Percentiles rank a stretch among this genome's conserved stretches.
Evolutionary conservation across 2,888 invertebrate species (phyloP).

Genomic region (Pammene fasciana): DNA sequence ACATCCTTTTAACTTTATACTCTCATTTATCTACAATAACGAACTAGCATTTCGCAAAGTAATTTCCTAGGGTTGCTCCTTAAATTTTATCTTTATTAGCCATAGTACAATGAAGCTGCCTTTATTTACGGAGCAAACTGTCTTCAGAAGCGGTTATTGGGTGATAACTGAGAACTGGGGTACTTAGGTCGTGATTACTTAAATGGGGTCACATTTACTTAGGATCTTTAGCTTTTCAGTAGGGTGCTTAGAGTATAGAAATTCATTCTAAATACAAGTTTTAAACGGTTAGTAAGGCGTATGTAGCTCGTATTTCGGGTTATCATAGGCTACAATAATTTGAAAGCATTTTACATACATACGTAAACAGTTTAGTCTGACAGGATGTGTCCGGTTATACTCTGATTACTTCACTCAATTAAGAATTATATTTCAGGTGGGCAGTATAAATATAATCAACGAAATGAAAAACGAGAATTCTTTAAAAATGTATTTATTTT

Average conservation of each 20-base stretch:
- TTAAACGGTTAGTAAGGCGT: no score
- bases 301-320: no score
- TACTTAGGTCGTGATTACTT: conserved; percentile 18
- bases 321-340: no score
- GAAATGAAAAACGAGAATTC: conserved; percentile 52
- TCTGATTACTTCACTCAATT: no score
- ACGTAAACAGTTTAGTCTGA: no score
- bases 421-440: no score
- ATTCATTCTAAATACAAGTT: no score
- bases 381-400: no score
- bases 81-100: conserved; percentile 56
- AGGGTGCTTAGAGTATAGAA: no score
- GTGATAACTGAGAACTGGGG: conserved; percentile 40
- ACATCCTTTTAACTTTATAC: no score
- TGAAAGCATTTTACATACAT: no score
- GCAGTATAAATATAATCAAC: background rate
- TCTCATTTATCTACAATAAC: conserved; percentile 26
- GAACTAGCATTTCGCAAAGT: conserved; percentile 42
- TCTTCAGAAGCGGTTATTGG: conserved; percentile 49
- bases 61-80: conserved; percentile 49
- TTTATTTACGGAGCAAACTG: conserved; percentile 46
- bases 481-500: conserved; percentile 81
- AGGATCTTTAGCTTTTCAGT: background rate
- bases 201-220: conserved; percentile 1
- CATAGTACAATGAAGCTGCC: conserved; percentile 48